A percentile compares a stretch with the other conserved stretches of the same genome.
phyloP scores from a whole-genome alignment of 2,888 invertebrate species.

The Ochropleura plecta region DNA sequence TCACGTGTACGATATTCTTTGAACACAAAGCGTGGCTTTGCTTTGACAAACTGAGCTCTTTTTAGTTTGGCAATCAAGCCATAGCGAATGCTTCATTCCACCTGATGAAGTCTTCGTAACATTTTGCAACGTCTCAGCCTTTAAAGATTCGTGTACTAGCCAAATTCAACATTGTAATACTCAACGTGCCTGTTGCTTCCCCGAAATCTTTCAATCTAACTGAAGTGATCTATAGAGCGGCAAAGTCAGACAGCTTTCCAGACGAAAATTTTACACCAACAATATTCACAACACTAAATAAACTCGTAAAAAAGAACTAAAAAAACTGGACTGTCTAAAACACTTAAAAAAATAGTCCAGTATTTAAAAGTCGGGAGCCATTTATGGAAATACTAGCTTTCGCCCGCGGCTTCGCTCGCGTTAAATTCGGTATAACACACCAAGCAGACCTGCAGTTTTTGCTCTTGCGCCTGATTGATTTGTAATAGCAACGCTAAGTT shows the following conservation, averaged over 20 bases:
- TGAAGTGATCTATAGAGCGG: neutral
- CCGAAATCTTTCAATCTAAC: neutral
- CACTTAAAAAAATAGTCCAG: too few relatives aligned
- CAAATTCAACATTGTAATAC: neutral
- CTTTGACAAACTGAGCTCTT: neutral
- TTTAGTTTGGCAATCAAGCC: constrained; percentile 16
- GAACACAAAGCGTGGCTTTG: constrained; percentile 15
- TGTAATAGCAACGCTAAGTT: too few relatives aligned
- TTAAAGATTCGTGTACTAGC: neutral
- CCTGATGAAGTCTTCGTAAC: neutral
- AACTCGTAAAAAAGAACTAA: neutral
- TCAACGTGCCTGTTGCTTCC: too few relatives aligned
- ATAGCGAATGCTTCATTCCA: neutral
- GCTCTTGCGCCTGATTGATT: too few relatives aligned
- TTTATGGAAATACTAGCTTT: too few relatives aligned
- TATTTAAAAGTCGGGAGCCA: too few relatives aligned
- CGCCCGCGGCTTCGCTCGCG: too few relatives aligned
- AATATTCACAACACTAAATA: neutral
- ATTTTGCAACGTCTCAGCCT: neutral
- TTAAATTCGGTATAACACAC: too few relatives aligned
- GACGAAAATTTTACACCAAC: neutral
- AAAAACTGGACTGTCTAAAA: too few relatives aligned
- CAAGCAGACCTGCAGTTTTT: too few relatives aligned
- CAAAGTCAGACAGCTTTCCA: neutral
- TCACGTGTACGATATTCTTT: neutral